A percentile compares a stretch with the other conserved stretches of the same genome.
Conservation (phyloP, 2,797 vertebrate species). For the Harpagifer antarcticus region DNA sequence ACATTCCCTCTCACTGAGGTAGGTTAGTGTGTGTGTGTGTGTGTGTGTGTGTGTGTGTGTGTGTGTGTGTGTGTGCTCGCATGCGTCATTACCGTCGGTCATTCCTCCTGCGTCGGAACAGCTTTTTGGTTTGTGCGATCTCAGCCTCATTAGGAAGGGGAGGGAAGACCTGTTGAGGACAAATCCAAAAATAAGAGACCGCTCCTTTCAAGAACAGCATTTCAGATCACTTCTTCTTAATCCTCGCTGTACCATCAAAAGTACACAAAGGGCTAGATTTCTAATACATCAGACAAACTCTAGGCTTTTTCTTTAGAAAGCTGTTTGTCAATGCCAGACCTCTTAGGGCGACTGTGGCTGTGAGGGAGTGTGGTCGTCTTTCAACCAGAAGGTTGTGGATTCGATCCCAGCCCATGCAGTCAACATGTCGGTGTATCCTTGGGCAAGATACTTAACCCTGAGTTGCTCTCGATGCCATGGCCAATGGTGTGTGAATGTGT, state of each 20-base stretch:
- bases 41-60: slow-evolving; percentile 17
- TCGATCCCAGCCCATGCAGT: no score
- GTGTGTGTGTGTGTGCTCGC: slow-evolving; percentile 7
- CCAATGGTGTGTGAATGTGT: no score
- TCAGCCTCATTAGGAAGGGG: slow-evolving; percentile 93
- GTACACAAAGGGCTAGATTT: background rate
- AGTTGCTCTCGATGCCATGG: no score
- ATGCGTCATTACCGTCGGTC: slow-evolving; percentile 90
- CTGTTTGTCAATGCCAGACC: no score
- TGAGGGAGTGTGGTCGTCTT: no score
- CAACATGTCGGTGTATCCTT: no score
- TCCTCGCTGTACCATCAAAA: background rate
- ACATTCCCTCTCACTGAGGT: slow-evolving; percentile 57
- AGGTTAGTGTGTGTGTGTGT: slow-evolving; percentile 15
- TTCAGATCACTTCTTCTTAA: slow-evolving; percentile 7
- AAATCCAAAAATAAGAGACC: slow-evolving; percentile 53
- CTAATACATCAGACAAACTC: background rate
- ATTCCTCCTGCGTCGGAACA: slow-evolving; percentile 93
- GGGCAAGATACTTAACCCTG: no score
- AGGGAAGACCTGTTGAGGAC: slow-evolving; percentile 89
- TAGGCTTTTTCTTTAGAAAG: background rate
- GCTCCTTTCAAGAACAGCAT: slow-evolving; percentile 31
- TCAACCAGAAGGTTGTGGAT: no score
- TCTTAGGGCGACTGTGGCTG: no score
- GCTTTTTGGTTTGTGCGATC: slow-evolving; percentile 97